Evolutionary conservation across 2,797 vertebrate species (phyloP), one percentile per base, ranked within the genome.

Genomic region (Xenops minutus): DNA sequence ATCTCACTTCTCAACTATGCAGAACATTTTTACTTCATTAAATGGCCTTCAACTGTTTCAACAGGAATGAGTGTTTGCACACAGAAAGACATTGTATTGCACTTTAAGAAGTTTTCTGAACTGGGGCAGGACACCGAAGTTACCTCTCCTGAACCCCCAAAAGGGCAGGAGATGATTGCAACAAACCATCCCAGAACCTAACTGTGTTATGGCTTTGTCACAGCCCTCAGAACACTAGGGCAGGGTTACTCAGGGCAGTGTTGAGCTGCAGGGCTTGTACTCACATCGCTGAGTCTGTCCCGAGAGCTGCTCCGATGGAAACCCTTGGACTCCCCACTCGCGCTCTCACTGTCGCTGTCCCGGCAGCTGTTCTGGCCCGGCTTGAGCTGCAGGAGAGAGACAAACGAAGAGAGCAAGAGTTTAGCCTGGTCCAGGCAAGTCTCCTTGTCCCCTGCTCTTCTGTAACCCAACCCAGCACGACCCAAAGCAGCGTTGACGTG

Each of bases 341-440:
- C 98, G 6, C 98, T 99, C 87, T 99, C 99, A 6, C 98, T 99
- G 98, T 99, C 99, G 26, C 99, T 99, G 98, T 98, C 98, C 89
- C 99, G 98, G 97, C 98, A 98, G 97, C 98, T 98, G 98, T 98
- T 99, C 97, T 99, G 99, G 34, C 98, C 99, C 2, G 98, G 97
- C 96, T 99, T 99, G 97, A 99, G 98, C 99, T 99, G 97, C 63
- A 93, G 36, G 34, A 89, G 7, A 89, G 3, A 85, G 48, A 89
- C 61, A 55, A 68, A 51, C 37, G 64, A 11, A 85, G 46, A 82
- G n/a, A 93, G 18, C 16, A 37, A 12, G 55, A 78, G 59, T 23
- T 96, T 37, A 96, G 95, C 37, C 52, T 29, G 58, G 43, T 2
- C 26, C 27, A 7, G 39, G 14, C 6, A 21, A 36, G 18, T 5